Base-by-base conservation (phyloP, 2,113 vertebrate genomes). In the Ammospiza caudacuta region DNA sequence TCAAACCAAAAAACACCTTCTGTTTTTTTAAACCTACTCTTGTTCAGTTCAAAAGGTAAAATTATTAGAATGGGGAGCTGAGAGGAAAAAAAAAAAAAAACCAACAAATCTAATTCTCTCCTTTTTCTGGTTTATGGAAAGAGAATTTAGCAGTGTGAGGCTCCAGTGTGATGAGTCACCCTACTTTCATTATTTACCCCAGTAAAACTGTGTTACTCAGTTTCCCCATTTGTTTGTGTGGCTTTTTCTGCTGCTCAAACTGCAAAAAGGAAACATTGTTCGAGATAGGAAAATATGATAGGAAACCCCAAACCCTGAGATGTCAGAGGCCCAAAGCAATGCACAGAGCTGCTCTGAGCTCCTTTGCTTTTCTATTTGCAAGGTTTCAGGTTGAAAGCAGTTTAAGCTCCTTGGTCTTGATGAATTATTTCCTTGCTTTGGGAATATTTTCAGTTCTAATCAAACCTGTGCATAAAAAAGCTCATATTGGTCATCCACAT, bases 171-270 rank as follows among this genome's bases (percentile, higher is more conserved):
- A 69, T 94, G 84, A 95, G 70, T 93, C 92, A 92, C 16, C 67
- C 41, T 18, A 11, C 89, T 96, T 92, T 94, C 68, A 78, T 76
- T 67, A 43, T 64, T 75, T 83, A 68, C 68, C 72, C 47, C 69
- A 64, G 61, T 78, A 92, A 94, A 88, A 61, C 76, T 15, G 59
- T 85, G 75, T 96, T 96, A 95, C 73, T 97, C 95, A 97, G 66
- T 90, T 78, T 89, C 47, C 93, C 90, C 95, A 87, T 83, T 94
- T 96, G 83, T 96, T 96, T 95, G 86, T 90, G 76, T 90, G 46
- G 57, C 46, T 78, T 95, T 96, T 96, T 94, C 66, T 94, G 66
- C 88, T 72, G 82, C 64, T 83, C 9, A 2, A 41, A 41, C 67
- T 80, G 79, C 63, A 70, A 20, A 83, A 77, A 88, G 83, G 90